Percentiles rank a stretch among this genome's conserved stretches.
Evolutionary conservation across 2,113 vertebrate genomes (phyloP).

Genomic region (Cardinalis cardinalis): DNA sequence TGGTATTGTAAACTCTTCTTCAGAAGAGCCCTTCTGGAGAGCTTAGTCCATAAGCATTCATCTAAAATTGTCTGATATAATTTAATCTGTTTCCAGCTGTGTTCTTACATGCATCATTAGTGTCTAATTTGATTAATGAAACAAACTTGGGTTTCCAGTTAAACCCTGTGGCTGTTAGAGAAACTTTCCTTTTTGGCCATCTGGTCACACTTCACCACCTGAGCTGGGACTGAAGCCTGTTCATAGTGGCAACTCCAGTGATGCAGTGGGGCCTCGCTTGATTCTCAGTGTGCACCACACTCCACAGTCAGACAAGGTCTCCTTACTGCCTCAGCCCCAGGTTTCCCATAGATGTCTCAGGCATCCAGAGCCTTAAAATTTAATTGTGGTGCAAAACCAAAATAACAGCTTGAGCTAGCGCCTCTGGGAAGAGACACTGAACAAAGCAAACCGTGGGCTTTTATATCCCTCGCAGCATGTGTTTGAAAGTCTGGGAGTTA

Average conservation of each 20-base stretch:
- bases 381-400: background rate
- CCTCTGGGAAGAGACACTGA: background rate
- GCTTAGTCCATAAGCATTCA: background rate
- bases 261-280: fast-evolving
- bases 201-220: background rate
- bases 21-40: background rate
- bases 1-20: background rate
- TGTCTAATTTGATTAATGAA: background rate
- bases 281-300: fast-evolving
- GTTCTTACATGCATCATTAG: background rate
- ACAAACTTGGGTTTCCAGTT: background rate
- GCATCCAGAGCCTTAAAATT: background rate
- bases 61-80: background rate
- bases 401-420: background rate
- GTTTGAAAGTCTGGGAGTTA: background rate
- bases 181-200: background rate
- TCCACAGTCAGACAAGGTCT: background rate
- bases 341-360: background rate
- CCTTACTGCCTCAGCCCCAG: background rate
- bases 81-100: background rate
- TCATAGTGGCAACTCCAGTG: background rate
- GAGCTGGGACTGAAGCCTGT: background rate
- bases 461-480: background rate
- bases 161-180: background rate
- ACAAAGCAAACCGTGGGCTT: background rate